Conservation (phyloP, 2,797 vertebrate species). For the Gadopsis marmoratus region DNA sequence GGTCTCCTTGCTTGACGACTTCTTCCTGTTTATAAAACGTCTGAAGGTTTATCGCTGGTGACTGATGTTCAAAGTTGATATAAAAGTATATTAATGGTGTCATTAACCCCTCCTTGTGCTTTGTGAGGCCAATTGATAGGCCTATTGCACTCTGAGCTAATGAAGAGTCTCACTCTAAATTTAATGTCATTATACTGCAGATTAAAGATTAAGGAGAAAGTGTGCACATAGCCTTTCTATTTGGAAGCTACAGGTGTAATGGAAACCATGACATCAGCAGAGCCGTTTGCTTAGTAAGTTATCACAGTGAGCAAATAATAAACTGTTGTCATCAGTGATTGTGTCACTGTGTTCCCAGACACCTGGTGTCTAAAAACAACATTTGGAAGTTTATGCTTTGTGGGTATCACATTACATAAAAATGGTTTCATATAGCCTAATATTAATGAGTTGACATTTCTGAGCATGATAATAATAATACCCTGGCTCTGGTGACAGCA, state of each 20-base stretch:
- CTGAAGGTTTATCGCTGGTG: slow-evolving; percentile 74
- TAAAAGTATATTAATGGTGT: slow-evolving; percentile 66
- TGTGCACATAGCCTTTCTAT: background rate
- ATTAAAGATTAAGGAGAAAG: slow-evolving; percentile 8
- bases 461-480: background rate
- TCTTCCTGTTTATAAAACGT: slow-evolving; percentile 81
- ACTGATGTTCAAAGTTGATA: slow-evolving; percentile 76
- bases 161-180: slow-evolving; percentile 5
- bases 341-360: slow-evolving; percentile 59
- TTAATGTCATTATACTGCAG: slow-evolving; percentile 6
- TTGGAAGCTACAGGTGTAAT: slow-evolving; percentile 25
- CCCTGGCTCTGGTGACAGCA: background rate
- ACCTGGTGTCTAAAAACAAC: slow-evolving; percentile 41
- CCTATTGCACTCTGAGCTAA: slow-evolving; percentile 23
- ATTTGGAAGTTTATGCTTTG: slow-evolving; percentile 66
- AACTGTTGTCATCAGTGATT: slow-evolving; percentile 48
- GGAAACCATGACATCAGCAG: slow-evolving; percentile 42
- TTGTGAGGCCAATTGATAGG: background rate
- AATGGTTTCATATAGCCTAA: background rate
- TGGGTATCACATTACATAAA: background rate
- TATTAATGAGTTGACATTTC: background rate
- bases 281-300: slow-evolving; percentile 43
- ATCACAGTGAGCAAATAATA: slow-evolving; percentile 50
- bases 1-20: slow-evolving; percentile 70
- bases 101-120: slow-evolving; percentile 46